Percentiles rank a stretch among this genome's conserved stretches.
Evolutionary conservation across 2,797 vertebrate species (phyloP).

Genomic region (Sebastes minor): DNA sequence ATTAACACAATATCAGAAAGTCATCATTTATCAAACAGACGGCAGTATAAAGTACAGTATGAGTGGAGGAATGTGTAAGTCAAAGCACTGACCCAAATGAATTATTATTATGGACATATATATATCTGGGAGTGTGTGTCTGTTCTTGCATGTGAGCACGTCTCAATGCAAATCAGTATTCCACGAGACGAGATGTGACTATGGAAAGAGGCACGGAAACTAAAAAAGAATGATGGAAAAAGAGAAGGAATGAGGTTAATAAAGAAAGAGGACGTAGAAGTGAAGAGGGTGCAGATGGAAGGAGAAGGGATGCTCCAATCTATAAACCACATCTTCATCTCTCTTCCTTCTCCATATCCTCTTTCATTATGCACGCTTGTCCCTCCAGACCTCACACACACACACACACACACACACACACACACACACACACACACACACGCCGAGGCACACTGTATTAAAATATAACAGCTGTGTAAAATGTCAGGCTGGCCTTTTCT

Average conservation of each 20-base stretch:
- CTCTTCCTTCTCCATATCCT: slow-evolving; percentile 14
- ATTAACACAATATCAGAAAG: slow-evolving; percentile 9
- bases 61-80: not conserved
- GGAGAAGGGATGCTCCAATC: slow-evolving; percentile 3
- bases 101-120: not conserved
- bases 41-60: not conserved
- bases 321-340: slow-evolving; percentile 41
- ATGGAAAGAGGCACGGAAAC: not conserved
- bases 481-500: slow-evolving; percentile 81
- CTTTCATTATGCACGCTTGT: slow-evolving; percentile 43
- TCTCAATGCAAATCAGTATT: slow-evolving; percentile 16
- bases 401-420: not conserved
- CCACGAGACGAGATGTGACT: not conserved
- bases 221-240: slow-evolving; percentile 11
- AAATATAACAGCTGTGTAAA: slow-evolving; percentile 79
- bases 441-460: slow-evolving; percentile 44
- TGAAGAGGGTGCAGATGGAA: not conserved
- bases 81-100: not conserved
- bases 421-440: not conserved
- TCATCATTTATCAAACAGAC: slow-evolving; percentile 5
- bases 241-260: slow-evolving; percentile 23
- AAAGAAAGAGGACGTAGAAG: slow-evolving; percentile 6
- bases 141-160: not conserved
- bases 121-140: not conserved
- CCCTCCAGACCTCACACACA: slow-evolving; percentile 33